Evolutionary conservation across 2,113 vertebrate genomes (phyloP).

Genomic region (Parus major): DNA sequence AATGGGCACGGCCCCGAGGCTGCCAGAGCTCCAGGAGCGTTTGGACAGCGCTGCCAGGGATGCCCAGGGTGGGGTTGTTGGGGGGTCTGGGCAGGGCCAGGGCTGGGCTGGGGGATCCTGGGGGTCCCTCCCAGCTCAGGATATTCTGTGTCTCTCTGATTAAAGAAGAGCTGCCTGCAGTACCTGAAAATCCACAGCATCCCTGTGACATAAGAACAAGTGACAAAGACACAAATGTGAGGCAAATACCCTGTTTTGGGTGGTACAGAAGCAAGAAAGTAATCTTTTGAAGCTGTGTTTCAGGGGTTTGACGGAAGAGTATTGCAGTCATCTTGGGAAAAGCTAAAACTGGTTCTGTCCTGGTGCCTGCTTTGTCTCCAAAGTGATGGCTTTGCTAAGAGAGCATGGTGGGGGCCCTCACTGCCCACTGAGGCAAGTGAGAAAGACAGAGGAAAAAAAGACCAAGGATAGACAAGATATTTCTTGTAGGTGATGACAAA

Average conservation of each 20-base stretch:
- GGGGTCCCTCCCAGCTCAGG: not conserved
- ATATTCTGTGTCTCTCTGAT: not conserved
- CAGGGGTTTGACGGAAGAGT: not conserved
- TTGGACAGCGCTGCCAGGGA: not conserved
- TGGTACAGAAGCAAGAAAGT: not conserved
- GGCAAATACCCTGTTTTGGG: not conserved
- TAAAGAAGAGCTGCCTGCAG: not conserved
- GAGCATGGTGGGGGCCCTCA: not conserved
- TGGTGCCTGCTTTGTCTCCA: not conserved
- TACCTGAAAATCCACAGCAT: not conserved
- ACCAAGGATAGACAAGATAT: not conserved
- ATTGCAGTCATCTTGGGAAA: not conserved
- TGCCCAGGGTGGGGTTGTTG: not conserved
- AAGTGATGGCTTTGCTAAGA: not conserved
- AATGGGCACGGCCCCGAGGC: not conserved
- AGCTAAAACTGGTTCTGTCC: not conserved
- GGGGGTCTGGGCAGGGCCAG: not conserved
- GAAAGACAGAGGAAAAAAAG: not conserved
- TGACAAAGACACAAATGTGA: not conserved
- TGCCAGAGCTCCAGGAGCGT: not conserved
- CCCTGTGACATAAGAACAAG: not conserved
- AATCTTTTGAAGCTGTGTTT: not conserved
- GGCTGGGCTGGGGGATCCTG: rapidly evolving
- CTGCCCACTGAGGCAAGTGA: not conserved
- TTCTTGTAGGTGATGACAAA: not conserved